Evolutionary conservation across 2,797 vertebrate species (phyloP).

Genomic region (Bovichtus diacanthus): DNA sequence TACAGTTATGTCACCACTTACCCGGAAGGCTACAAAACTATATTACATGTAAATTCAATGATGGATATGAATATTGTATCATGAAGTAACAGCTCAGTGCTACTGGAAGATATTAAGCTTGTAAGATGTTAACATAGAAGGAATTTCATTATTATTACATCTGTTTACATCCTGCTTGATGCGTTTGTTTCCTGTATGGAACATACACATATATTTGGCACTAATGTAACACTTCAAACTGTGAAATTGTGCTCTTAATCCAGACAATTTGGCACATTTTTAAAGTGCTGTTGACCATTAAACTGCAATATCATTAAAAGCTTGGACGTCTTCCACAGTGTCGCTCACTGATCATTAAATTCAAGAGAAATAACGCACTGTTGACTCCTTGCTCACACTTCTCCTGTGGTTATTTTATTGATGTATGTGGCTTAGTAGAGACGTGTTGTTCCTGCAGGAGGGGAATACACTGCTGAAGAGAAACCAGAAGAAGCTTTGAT

Average conservation of each 20-base stretch:
- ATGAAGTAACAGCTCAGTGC: background rate
- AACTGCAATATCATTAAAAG: slow-evolving; percentile 43
- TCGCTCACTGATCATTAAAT: slow-evolving; percentile 52
- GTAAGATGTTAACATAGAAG: background rate
- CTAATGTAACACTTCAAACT: background rate
- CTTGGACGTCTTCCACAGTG: slow-evolving; percentile 51
- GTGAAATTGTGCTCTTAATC: slow-evolving; percentile 1
- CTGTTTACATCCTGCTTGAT: background rate
- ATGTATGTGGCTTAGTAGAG: slow-evolving; percentile 52
- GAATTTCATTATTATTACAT: slow-evolving; percentile 1
- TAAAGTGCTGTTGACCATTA: slow-evolving; percentile 26
- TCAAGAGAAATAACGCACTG: slow-evolving; percentile 34
- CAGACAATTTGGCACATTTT: slow-evolving; percentile 22
- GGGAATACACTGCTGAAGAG: slow-evolving; percentile 17
- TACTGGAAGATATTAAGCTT: background rate
- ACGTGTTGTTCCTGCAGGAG: slow-evolving; percentile 42
- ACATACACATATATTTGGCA: background rate
- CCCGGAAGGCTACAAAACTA: slow-evolving; percentile 33
- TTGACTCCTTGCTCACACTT: slow-evolving; percentile 46
- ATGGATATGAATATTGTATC: slow-evolving; percentile 20
- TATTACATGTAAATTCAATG: slow-evolving; percentile 27
- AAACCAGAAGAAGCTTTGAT: slow-evolving; percentile 42
- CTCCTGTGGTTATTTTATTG: slow-evolving; percentile 47
- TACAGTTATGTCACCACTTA: slow-evolving; percentile 31
- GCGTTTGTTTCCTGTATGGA: background rate